Evolutionary conservation across 2,888 invertebrate species (phyloP), one percentile per base, ranked within the genome.

Genomic region (Carpatolechia fugitivella): DNA sequence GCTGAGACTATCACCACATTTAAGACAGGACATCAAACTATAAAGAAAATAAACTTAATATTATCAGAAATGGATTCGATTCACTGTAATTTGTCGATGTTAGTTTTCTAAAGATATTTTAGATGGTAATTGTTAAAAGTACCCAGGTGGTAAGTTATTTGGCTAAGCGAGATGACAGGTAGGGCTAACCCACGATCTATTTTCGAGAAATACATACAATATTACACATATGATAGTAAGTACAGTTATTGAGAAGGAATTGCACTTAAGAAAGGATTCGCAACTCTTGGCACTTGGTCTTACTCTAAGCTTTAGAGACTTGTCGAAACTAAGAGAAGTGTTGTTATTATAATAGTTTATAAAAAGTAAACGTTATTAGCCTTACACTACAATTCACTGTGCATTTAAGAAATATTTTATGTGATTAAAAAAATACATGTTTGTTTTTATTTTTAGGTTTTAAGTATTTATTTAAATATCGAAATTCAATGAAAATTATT

Each of bases 201-300:
- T 53, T 46, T 53, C 48, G 44, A 33, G 13, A 13, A 33, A 44
- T 56, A 54, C 56, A 60, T 46, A 54, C 31, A 30, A 52, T 47
- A 46, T 20, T 24, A 52, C 10, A 69, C 61, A 66, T 68, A 63
- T 70, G 58, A 65, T 57, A 68, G 52, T 65, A 58, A 64, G 68
- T 75, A 74, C 68, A 75, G 65, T 80, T 80, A 80, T 84, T 80
- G 80, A 84, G 77, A 80, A 82, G 74, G 77, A 87, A 85, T 85
- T 85, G 89, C 85, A 84, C 82, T 84, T 85, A 74, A 74, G 78
- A 80, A 78, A 80, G 69, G 76, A 73, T 78, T 76, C 69, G 78
- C 76, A 72, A 79, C 78, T 81, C 82, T 89, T 90, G 89, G 89
- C 89, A 90, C 89, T 88, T 88, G 70, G 63, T 80, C 85, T 88